Percentiles rank a stretch among this genome's conserved stretches.
phyloP scores from a whole-genome alignment of 2,113 vertebrate genomes.

The Vireo altiloquus region DNA sequence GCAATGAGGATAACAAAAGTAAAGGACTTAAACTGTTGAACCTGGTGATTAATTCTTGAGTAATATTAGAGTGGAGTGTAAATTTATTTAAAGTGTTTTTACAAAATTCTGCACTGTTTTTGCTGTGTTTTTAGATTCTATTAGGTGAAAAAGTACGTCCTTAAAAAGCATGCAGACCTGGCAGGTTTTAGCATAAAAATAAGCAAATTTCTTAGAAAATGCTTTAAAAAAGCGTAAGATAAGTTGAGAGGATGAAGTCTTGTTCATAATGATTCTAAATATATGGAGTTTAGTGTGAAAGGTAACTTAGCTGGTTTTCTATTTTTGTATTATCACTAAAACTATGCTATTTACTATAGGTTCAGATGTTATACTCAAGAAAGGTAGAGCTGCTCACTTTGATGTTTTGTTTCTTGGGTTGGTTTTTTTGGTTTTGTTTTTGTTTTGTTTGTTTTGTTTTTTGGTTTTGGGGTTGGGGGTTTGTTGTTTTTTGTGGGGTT shows the following conservation, averaged over 20 bases:
- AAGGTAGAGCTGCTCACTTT: not conserved
- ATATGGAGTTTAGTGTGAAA: not conserved
- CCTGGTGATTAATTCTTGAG: not conserved
- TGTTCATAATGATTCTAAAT: not conserved
- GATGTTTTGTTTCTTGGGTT: not conserved
- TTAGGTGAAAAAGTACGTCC: not conserved
- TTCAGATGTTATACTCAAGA: not conserved
- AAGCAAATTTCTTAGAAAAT: not conserved
- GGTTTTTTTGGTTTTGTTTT: too few relatives aligned
- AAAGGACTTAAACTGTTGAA: not conserved
- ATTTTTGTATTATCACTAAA: conserved; percentile 26
- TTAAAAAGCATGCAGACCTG: conserved; percentile 13
- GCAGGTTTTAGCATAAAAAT: not conserved
- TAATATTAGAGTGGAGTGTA: conserved; percentile 19
- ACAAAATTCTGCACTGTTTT: not conserved
- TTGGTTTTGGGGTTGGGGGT: too few relatives aligned
- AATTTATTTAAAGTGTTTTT: conserved; percentile 45
- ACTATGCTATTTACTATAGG: not conserved
- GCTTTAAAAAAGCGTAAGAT: not conserved
- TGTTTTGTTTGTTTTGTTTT: too few relatives aligned
- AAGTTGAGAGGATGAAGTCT: not conserved
- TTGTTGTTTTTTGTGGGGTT: too few relatives aligned
- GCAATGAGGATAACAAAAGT: not conserved
- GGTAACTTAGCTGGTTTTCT: not conserved
- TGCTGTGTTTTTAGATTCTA: conserved; percentile 4